Evolutionary conservation across 2,113 vertebrate species (phyloP), one percentile per base, ranked within the genome.

Genomic region (Melospiza melodia): DNA sequence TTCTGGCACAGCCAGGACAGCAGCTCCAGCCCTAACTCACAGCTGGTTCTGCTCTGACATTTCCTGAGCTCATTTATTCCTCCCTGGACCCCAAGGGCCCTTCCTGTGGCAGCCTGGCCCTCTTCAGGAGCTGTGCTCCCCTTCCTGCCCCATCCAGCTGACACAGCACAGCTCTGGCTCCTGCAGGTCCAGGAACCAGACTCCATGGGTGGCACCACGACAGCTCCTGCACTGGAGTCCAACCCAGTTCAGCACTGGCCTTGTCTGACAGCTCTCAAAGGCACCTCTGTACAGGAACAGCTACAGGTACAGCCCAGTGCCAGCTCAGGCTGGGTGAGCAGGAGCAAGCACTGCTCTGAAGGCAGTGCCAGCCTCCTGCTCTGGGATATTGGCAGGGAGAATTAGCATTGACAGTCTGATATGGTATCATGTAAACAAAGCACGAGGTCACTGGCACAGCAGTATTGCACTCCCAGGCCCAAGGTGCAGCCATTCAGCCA

Each of bases 391-490:
- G 85, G 18, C 17, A 22, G 82, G 88, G 94, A 92, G 84, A 18
- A 35, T 57, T 11, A 44, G 75, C 59, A 30, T 0, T 8, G 89
- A 21, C 61, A 14, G 8, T 17, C 33, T 3, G 24, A n/a, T 41
- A 24, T 59, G 90, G 87, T 48, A 75, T 39, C 51, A 15, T 72
- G 92, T 92, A 89, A 93, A 90, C 92, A 87, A 76, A 86, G 85
- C 88, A 30, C 0, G 46, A 21, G 46, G 48, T 41, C 92, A 57
- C 87, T 86, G 95, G 93, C 94, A 90, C 93, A 90, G 92, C 94
- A 92, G 52, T 24, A 94, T 86, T 90, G 93, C 95, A 95, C 79
- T 88, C 81, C 72, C 87, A 37, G 94, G 79, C 85, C 85, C 85
- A 31, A 49, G 65, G 83, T 37, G 65, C 81, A 95, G 85, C 88